Evolutionary conservation across 2,888 invertebrate genomes (phyloP), one percentile per base, ranked within the genome.

Genomic region (Coelinius sp.): DNA sequence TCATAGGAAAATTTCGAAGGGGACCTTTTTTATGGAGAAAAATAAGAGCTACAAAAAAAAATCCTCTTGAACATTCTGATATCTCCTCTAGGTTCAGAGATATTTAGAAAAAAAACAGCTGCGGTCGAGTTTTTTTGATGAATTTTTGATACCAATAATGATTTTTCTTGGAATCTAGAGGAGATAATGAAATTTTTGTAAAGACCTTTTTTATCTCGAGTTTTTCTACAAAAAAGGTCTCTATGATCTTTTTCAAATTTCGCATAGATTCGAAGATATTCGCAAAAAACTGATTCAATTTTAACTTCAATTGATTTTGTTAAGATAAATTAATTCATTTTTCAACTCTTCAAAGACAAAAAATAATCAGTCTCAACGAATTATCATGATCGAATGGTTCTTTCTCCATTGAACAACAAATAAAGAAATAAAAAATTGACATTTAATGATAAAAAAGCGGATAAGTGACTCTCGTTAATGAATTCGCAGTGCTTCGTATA

Each of bases 401-500:
- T 44, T n/a, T 1, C 44, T 44, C n/a, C n/a, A 49, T 49, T 14
- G 8, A 6, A 1, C 4, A 14, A 20, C 7, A 49, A 8, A 49
- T 6, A 31, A 31, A 31, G 8, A 31, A 31, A 31, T 6, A 20
- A 17, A 49, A 49, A 20, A 49, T 14, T 17, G 17, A 1, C 3
- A 49, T 49, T 49, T n/a, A n/a, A 41, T 41, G n/a, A 5, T 5
- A 41, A 41, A 41, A 41, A n/a, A 12, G 1, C n/a, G 17, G 17
- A 49, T 49, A 17, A 49, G n/a, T n/a, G 41, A 41, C 38, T 73
- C 24, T 63, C 69, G 68, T 49, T 56, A 69, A 59, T 68, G 62
- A 70, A 71, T 63, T 75, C 73, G 71, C 71, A 71, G 73, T 67
- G 27, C 62, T 73, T 73, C 73, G 70, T 68, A 73, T 66, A 71